A percentile compares a stretch with the other conserved stretches of the same genome.
Conservation (phyloP, 2,888 invertebrate species). For the Sialis lutaria region DNA sequence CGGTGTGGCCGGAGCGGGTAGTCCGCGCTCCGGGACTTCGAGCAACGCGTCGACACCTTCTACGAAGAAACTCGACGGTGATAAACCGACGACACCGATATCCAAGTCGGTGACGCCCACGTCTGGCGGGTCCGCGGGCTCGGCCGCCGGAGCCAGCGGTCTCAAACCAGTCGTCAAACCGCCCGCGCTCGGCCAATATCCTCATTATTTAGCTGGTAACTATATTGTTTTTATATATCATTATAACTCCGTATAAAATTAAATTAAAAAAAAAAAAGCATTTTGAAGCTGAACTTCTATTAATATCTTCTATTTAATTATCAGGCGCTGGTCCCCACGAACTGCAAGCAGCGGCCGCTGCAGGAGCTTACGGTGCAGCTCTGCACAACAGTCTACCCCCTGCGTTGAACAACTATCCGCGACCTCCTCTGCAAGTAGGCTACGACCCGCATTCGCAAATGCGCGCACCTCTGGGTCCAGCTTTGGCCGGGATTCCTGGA, state of each 20-base stretch:
- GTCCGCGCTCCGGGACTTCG: constrained; percentile 67
- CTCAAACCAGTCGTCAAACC: constrained; percentile 35
- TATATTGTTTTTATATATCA: not conserved
- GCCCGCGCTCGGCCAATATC: constrained; percentile 37
- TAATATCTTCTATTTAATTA: constrained; percentile 11
- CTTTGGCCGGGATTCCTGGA: constrained; percentile 53
- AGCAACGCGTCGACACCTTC: constrained; percentile 85
- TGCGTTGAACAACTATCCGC: constrained; percentile 43
- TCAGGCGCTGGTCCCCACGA: constrained; percentile 40
- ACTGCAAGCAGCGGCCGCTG: constrained; percentile 33
- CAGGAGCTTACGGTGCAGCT: constrained; percentile 34
- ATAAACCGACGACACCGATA: constrained; percentile 80
- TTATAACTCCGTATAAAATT: not conserved
- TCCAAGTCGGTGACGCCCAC: constrained; percentile 83
- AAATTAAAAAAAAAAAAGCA: no score
- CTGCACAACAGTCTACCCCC: constrained; percentile 47
- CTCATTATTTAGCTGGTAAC: constrained; percentile 35
- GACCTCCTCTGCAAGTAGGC: constrained; percentile 44
- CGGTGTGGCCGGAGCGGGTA: constrained; percentile 37
- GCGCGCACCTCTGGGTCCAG: constrained; percentile 43
- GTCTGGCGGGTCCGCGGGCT: constrained; percentile 29
- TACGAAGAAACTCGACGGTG: constrained; percentile 65
- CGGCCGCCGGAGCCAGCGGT: constrained; percentile 35
- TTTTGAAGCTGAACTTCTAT: not conserved
- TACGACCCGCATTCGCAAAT: constrained; percentile 50